Base-by-base conservation (phyloP, 2,113 vertebrate genomes). In the Coreoperca whiteheadi region DNA sequence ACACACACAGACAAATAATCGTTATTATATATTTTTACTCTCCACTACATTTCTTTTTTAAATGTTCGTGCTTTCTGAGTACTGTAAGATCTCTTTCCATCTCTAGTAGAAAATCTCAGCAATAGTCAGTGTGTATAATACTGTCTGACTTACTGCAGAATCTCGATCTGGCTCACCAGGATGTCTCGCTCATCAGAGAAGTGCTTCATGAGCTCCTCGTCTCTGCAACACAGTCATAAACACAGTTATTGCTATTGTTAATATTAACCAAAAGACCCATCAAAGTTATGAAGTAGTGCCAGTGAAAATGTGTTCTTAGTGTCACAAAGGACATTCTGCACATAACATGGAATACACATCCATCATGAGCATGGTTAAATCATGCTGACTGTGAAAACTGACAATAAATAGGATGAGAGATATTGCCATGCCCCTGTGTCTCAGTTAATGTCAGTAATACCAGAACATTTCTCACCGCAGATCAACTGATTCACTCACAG, bases 141-240 rank as follows among this genome's bases (percentile, higher is more conserved):
- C 7, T 76, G 41, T 74, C 4, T 53, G 87, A 96, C 97, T 96
- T 96, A 99, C 98, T 99, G 98, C 85, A 99, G 94, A 53, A 99
- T 95, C 92, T 98, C 96, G 77, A 99, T 97, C 94, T 99, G 98
- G 82, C 95, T 96, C 95, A 97, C 96, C 92, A 99, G 92, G 89
- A 94, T 95, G 82, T 96, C 97, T 89, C 96, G 95, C 84, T 99
- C 98, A 87, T 99, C 97, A 14, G 96, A 94, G 86, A 97, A 98
- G 14, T 96, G 96, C 81, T 94, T 95, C 84, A 99, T 96, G 72
- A 99, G 94, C 92, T 97, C 97, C 85, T 98, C 94, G 39, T 98
- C 97, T 93, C 98, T 99, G 94, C 43, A 82, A 87, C 28, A 83
- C 8, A 43, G 6, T 12, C 30, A 70, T 57, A 23, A 9, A 72